These are phyloP conservation scores for Xyliphius kryptos DNA, from an alignment of 2,113 vertebrate species.

Conservation along the genomic window DNA sequence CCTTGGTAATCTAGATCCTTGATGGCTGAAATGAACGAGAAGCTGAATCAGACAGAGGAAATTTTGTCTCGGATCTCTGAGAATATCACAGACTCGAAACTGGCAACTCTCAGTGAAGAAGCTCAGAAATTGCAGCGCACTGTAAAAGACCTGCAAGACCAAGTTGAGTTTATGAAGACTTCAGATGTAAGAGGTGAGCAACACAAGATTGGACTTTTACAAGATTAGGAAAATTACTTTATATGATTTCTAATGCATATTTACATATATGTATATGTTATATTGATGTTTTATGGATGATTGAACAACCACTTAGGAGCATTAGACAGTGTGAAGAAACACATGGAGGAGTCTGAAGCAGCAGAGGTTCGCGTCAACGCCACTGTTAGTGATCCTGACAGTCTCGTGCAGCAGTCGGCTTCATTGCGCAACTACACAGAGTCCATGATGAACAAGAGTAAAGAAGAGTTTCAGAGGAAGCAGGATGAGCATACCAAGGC, in stretches of 20 bases:
- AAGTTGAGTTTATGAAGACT: slow-evolving; percentile 91
- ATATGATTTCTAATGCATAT: neutral
- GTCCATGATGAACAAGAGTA: slow-evolving; percentile 69
- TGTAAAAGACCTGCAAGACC: slow-evolving; percentile 78
- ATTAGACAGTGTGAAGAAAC: slow-evolving; percentile 80
- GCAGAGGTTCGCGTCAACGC: slow-evolving; percentile 80
- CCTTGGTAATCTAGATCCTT: no score
- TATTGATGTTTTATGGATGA: no score
- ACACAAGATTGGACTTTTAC: neutral
- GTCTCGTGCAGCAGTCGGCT: slow-evolving; percentile 65
- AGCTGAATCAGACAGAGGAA: slow-evolving; percentile 71
- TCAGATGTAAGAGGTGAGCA: slow-evolving; percentile 85
- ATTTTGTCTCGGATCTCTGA: slow-evolving; percentile 62
- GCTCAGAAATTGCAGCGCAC: slow-evolving; percentile 73
- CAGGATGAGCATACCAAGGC: slow-evolving; percentile 78
- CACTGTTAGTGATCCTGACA: slow-evolving; percentile 65
- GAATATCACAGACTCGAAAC: slow-evolving; percentile 60
- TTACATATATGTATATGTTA: slow-evolving; percentile 18
- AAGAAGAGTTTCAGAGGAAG: slow-evolving; percentile 66
- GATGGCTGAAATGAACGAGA: slow-evolving; percentile 71
- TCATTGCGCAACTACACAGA: slow-evolving; percentile 68
- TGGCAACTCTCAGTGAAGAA: slow-evolving; percentile 68
- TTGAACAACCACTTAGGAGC: no score
- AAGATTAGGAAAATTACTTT: no score
- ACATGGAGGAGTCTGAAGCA: slow-evolving; percentile 79